These are phyloP conservation scores for Acrobasis suavella DNA, from an alignment of 2,888 invertebrate genomes.

Conservation along the genomic window DNA sequence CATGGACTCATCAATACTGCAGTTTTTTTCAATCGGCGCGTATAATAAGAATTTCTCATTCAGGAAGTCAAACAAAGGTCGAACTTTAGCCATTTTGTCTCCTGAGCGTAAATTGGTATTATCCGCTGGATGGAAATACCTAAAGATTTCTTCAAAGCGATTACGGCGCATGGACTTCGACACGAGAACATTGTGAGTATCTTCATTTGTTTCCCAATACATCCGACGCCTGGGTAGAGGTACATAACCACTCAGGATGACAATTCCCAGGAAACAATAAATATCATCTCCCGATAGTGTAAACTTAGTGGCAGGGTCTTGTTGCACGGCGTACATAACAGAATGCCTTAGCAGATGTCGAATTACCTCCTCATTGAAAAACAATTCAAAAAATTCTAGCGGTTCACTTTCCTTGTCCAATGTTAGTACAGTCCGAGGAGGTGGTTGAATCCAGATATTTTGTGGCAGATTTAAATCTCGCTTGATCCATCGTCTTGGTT, in stretches of 20 bases:
- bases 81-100: slow-evolving; percentile 42
- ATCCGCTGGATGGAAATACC: slow-evolving; percentile 40
- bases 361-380: not conserved
- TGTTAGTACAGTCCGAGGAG: not conserved
- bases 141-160: slow-evolving; percentile 40
- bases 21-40: slow-evolving; percentile 26
- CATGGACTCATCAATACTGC: slow-evolving; percentile 46
- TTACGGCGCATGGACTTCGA: slow-evolving; percentile 38
- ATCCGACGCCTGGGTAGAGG: slow-evolving; percentile 37
- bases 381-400: not conserved
- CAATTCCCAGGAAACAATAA: slow-evolving; percentile 34
- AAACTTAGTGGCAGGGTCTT: not conserved
- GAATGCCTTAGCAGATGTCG: not conserved
- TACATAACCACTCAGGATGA: slow-evolving; percentile 41
- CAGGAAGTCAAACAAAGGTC: slow-evolving; percentile 34
- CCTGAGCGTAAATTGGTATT: slow-evolving; percentile 33
- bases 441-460: not conserved
- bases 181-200: slow-evolving; percentile 39
- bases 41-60: slow-evolving; percentile 20
- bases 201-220: slow-evolving; percentile 36
- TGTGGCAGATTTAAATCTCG: not conserved
- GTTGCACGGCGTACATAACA: not conserved
- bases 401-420: not conserved
- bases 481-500: not conserved
- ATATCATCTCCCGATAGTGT: slow-evolving; percentile 23